Evolutionary conservation across 2,888 invertebrate genomes (phyloP).

Genomic region (Dilophus febrilis): DNA sequence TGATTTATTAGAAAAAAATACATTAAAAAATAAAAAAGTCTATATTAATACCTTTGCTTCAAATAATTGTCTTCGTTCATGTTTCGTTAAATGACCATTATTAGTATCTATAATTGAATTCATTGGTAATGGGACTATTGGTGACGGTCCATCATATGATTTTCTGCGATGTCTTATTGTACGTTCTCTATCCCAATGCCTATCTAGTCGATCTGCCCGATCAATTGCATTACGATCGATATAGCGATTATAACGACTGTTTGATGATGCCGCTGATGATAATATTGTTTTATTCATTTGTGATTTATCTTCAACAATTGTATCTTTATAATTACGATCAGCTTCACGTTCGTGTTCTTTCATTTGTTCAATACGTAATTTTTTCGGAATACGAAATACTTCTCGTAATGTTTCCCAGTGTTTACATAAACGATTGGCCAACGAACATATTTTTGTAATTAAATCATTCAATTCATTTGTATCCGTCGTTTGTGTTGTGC

Average conservation of each 20-base stretch:
- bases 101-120: no score
- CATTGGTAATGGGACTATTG: no score
- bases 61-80: conserved; percentile 25
- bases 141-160: no score
- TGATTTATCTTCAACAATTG: conserved; percentile 1
- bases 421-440: conserved; percentile 14
- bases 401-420: conserved; percentile 28
- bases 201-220: neutral
- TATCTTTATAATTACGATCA: conserved; percentile 35
- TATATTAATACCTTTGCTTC: conserved; percentile 20
- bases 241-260: neutral
- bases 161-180: no score
- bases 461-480: conserved; percentile 1
- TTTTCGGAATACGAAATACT: conserved; percentile 81
- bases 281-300: neutral
- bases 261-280: neutral
- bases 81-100: conserved; percentile 18
- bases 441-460: conserved; percentile 1
- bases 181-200: neutral
- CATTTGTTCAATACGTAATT: conserved; percentile 85
- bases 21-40: neutral
- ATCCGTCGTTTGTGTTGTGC: neutral
- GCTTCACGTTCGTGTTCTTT: conserved; percentile 89
- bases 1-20: neutral
- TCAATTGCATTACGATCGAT: neutral